phyloP scores from a whole-genome alignment of 2,797 vertebrate species.

The Kryptolebias ocellatus region DNA sequence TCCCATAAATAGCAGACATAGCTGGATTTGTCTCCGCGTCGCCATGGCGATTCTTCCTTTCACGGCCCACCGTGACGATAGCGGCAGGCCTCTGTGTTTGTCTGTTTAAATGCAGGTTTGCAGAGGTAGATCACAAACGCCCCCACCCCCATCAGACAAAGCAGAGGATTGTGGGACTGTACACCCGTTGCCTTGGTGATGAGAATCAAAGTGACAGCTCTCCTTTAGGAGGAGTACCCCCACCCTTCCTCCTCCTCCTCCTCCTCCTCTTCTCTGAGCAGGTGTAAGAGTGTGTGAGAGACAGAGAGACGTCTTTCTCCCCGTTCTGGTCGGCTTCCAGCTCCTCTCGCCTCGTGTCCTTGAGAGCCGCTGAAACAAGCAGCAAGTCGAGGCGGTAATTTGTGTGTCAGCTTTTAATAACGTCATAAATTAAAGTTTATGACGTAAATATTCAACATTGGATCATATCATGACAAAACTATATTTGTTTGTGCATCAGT shows the following conservation, averaged over 20 bases:
- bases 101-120: slow-evolving; percentile 40
- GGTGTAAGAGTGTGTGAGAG: slow-evolving; percentile 71
- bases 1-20: slow-evolving; percentile 62
- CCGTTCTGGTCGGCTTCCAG: slow-evolving; percentile 60
- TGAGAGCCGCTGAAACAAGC: slow-evolving; percentile 56
- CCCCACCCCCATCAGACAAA: slow-evolving; percentile 72
- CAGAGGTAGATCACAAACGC: slow-evolving; percentile 49
- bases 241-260: slow-evolving; percentile 8
- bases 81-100: slow-evolving; percentile 19
- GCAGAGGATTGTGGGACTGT: slow-evolving; percentile 80
- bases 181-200: slow-evolving; percentile 79
- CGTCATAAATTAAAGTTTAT: slow-evolving; percentile 38
- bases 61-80: slow-evolving; percentile 43
- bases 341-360: slow-evolving; percentile 59
- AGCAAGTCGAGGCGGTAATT: slow-evolving; percentile 39
- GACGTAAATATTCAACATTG: too few species aligned
- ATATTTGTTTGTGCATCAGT: too few species aligned
- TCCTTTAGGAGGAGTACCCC: slow-evolving; percentile 57
- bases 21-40: slow-evolving; percentile 62
- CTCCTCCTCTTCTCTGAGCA: slow-evolving; percentile 59
- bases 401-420: slow-evolving; percentile 51
- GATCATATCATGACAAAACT: too few species aligned
- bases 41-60: slow-evolving; percentile 61
- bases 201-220: slow-evolving; percentile 83
- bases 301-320: slow-evolving; percentile 75